Evolutionary conservation across 2,113 vertebrate genomes (phyloP).

Genomic region (Dipodomys merriami): DNA sequence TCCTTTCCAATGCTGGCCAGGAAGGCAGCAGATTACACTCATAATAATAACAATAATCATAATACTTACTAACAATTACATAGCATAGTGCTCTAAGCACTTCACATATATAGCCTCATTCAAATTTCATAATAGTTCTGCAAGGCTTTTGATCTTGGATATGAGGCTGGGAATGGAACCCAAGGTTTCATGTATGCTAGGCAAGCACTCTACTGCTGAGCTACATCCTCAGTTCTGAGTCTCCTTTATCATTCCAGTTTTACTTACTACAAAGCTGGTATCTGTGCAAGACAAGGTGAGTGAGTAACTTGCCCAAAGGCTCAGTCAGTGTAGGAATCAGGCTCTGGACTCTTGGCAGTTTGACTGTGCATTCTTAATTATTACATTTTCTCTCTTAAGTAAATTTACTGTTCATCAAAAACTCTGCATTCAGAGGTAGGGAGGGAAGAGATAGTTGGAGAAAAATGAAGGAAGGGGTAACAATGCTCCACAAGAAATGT

Average conservation of each 20-base stretch:
- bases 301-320: neutral
- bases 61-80: neutral
- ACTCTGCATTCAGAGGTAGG: neutral
- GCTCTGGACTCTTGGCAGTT: neutral
- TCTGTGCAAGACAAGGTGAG: neutral
- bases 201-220: neutral
- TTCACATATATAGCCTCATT: neutral
- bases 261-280: neutral
- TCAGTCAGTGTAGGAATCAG: neutral
- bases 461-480: too few relatives aligned
- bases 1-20: neutral
- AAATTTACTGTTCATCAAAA: slow-evolving; percentile 3
- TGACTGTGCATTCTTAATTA: neutral
- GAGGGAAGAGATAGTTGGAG: too few relatives aligned
- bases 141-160: neutral
- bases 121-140: neutral
- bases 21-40: neutral
- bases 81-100: neutral
- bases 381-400: neutral
- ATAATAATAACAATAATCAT: neutral
- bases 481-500: too few relatives aligned
- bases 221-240: neutral
- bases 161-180: neutral
- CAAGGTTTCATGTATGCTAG: neutral
- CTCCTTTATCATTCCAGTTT: neutral